Evolutionary conservation across 53 echinoderm and acorn worm genomes (phyloP), one percentile per base, ranked within the genome.

Genomic region (Paelopatides confundens): DNA sequence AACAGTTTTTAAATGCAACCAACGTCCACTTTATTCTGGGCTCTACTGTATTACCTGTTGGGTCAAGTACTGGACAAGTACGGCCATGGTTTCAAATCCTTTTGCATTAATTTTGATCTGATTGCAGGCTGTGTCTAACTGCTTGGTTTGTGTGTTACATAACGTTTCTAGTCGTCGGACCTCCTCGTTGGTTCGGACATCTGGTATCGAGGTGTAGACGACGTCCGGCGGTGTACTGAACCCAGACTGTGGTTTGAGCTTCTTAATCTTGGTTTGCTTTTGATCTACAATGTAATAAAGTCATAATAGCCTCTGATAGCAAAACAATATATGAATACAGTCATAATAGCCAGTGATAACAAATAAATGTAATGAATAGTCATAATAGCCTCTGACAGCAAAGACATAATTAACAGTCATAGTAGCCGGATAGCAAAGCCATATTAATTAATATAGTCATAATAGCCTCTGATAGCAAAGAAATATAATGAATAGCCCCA

Each of bases 1-100:
- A 15, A 13, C 23, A 23, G 7, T 63, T 13, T 28, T 26, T 63
- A 12, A 8, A 12, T 23, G 8, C 36, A 35, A 8, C 70, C 18
- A n/a, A n/a, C n/a, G n/a, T n/a, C n/a, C n/a, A n/a, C n/a, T 14
- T 14, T 14, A 23, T 66, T 12, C 27, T n/a, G n/a, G n/a, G n/a
- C n/a, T n/a, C n/a, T n/a, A n/a, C n/a, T n/a, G n/a, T n/a, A 1
- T 31, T 34, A 83, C 65, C 37, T 83, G 24, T 38, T 83, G 39
- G 2, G 63, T 83, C 37, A 96, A 85, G 66, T 96, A 96, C 66
- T 94, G 91, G 32, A 94, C 93, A 31, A 99, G 82, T 12, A 90
- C 69, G 17, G 94, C 67, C 94, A 99, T 94, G 49, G 95, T 91
- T 71, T 99, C 99, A 48, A 99, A 96, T 24, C 94, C 96, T 50